Conservation (phyloP, 2,888 invertebrate genomes). For the Thelaira solivaga region DNA sequence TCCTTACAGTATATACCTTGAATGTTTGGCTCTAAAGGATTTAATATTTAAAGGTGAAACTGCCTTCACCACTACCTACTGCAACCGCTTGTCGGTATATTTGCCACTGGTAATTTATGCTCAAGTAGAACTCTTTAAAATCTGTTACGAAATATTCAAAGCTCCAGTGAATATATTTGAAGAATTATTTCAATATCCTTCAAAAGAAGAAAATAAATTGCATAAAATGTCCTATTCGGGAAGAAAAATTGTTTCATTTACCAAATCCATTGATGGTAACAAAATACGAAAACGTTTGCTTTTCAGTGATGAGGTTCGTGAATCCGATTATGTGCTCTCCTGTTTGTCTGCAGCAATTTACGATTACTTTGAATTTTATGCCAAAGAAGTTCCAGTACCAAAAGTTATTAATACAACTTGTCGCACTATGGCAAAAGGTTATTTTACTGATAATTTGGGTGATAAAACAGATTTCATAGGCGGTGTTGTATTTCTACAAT, state of each 20-base stretch:
- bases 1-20: constrained; percentile 71
- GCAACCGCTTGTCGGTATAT: constrained; percentile 71
- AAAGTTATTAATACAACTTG: constrained; percentile 73
- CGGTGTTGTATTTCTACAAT: constrained; percentile 74
- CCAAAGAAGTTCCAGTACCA: constrained; percentile 67
- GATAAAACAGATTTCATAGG: constrained; percentile 72
- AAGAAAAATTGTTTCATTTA: constrained; percentile 75
- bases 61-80: constrained; percentile 68
- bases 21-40: constrained; percentile 71
- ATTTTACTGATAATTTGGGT: constrained; percentile 72
- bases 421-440: constrained; percentile 74
- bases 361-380: constrained; percentile 71
- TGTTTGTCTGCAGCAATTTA: constrained; percentile 73
- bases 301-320: constrained; percentile 68
- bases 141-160: constrained; percentile 72
- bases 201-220: constrained; percentile 73
- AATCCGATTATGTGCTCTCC: constrained; percentile 73
- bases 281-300: constrained; percentile 68
- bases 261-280: constrained; percentile 74
- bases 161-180: constrained; percentile 75
- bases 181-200: constrained; percentile 71
- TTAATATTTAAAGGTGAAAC: constrained; percentile 72
- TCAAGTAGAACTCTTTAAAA: constrained; percentile 71
- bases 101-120: constrained; percentile 73
- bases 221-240: constrained; percentile 76